Evolutionary conservation across 1,140 invertebrate genomes (phyloP), one percentile per base, ranked within the genome.

Genomic region (Drosophila simulans): DNA sequence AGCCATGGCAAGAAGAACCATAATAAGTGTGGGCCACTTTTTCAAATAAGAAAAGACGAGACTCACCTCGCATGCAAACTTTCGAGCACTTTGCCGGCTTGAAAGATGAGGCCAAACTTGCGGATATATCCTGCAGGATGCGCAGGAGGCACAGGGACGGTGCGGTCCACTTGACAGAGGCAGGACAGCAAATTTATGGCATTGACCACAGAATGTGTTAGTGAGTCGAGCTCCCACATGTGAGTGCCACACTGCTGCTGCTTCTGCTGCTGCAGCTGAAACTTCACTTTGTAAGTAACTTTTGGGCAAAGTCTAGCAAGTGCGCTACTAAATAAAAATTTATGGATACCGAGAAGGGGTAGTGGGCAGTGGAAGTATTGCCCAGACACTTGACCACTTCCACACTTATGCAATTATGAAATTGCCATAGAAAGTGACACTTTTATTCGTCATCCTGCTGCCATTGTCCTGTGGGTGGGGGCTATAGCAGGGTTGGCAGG

Each of bases 361-460:
- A 11, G 53, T 39, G 56, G 43, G 46, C 48, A 51, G 31, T 10
- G 31, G 39, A 49, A 85, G 59, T 85, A 85, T 75, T 70, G 75
- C 76, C 58, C 76, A 80, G 78, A 66, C 85, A 89, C 84, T 89
- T 89, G 84, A 89, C 84, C 84, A 89, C 80, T 89, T 90, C 65
- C 68, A 83, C 85, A 89, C 84, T 89, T 89, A 89, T 89, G 84
- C 84, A 89, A 89, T 89, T 89, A 89, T 89, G 84, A 89, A 89
- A 89, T 89, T 90, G 84, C 84, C 84, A 84, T 80, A 89, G 84
- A 89, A 89, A 89, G 85, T 89, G 84, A 89, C 85, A 89, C 85
- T 89, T 89, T 89, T 89, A 89, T 89, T 84, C 69, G 73, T 89
- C 79, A 80, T 69, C 53, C 71, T 89, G 79, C 62, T 53, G 79